phyloP scores from a whole-genome alignment of 2,888 invertebrate genomes.

The Drosophila melanosoma region DNA sequence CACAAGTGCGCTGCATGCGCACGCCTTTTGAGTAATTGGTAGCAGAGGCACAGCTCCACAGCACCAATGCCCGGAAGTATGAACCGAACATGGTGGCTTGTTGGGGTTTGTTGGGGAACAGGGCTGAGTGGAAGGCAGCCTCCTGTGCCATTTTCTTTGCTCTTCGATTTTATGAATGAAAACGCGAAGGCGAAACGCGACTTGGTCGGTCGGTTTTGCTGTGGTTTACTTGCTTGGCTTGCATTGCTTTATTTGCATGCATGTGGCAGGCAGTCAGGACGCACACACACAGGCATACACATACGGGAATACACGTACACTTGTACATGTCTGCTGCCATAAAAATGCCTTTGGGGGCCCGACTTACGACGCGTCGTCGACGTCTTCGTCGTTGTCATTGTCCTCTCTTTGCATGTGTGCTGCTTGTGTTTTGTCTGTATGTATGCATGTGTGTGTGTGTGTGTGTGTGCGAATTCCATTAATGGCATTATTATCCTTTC shows the following conservation, averaged over 20 bases:
- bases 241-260: conserved; percentile 72
- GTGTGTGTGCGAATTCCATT: conserved; percentile 46
- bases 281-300: conserved; percentile 23
- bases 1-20: conserved; percentile 74
- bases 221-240: conserved; percentile 56
- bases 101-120: neutral
- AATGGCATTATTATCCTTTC: conserved; percentile 74
- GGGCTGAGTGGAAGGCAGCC: conserved; percentile 28
- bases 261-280: conserved; percentile 51
- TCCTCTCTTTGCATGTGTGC: conserved; percentile 34
- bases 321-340: conserved; percentile 58
- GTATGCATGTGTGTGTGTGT: conserved; percentile 2
- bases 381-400: conserved; percentile 36
- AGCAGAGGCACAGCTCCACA: conserved; percentile 42
- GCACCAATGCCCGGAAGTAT: neutral
- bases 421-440: conserved; percentile 3
- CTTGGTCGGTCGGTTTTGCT: conserved; percentile 61
- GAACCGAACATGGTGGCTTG: neutral
- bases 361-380: conserved; percentile 49
- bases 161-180: conserved; percentile 81
- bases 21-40: conserved; percentile 80
- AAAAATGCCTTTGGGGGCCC: conserved; percentile 71
- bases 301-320: conserved; percentile 14
- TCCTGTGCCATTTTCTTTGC: conserved; percentile 73
- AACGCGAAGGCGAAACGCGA: conserved; percentile 73